These are phyloP conservation scores for Schizothorax lantsangensis DNA, from an alignment of 2,797 vertebrate genomes.

Conservation along the genomic window DNA sequence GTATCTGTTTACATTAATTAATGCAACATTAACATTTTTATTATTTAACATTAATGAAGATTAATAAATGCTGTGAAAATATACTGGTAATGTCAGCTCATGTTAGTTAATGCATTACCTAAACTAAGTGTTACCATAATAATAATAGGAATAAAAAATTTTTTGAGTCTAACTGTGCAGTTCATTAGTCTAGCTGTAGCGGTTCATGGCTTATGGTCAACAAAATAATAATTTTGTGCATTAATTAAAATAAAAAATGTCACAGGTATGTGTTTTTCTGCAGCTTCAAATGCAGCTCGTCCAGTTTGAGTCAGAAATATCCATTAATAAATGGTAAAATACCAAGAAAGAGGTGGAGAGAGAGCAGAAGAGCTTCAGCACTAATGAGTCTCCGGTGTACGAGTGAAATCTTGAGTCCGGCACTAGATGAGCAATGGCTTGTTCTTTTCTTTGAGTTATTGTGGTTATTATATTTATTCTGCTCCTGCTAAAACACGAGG, in stretches of 20 bases:
- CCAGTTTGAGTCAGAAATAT: not conserved
- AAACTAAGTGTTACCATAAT: not conserved
- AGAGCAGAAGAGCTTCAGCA: not conserved
- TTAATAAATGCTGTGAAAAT: not conserved
- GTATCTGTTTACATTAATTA: not conserved
- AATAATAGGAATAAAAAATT: not conserved
- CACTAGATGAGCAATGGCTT: not conserved
- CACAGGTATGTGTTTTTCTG: not conserved
- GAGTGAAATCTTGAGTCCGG: not conserved
- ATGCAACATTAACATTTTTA: not conserved
- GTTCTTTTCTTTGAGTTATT: not conserved
- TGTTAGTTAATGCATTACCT: not conserved
- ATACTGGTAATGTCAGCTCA: not conserved
- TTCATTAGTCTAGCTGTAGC: not conserved
- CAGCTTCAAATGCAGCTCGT: not conserved
- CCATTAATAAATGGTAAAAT: not conserved
- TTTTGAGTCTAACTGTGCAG: not conserved
- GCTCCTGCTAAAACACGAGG: not conserved
- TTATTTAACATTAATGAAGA: no score
- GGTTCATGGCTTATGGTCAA: not conserved
- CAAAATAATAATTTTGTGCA: not conserved
- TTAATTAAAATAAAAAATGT: not conserved
- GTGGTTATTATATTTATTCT: not conserved
- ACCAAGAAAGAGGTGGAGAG: not conserved
- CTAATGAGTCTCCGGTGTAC: not conserved